Evolutionary conservation across 2,797 vertebrate genomes (phyloP).

Genomic region (Coccyzus lansbergi): DNA sequence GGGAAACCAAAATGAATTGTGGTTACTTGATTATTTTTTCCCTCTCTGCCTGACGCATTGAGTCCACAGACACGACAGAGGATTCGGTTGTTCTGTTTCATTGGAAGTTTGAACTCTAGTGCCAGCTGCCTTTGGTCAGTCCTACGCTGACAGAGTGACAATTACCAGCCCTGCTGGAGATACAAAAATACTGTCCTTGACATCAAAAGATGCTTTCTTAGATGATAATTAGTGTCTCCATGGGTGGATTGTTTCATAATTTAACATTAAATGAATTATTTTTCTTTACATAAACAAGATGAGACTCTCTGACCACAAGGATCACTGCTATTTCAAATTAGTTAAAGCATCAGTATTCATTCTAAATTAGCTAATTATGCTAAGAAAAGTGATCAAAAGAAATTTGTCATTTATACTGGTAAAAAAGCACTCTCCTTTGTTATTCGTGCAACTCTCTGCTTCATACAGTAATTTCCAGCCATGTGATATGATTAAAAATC

Average conservation of each 20-base stretch:
- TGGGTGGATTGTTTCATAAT: conserved; percentile 55
- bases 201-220: conserved; percentile 64
- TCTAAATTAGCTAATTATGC: not conserved
- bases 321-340: conserved; percentile 66
- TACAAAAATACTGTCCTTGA: conserved; percentile 26
- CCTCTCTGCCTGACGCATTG: not conserved
- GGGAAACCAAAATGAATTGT: not conserved
- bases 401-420: not conserved
- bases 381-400: not conserved
- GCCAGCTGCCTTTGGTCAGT: not conserved
- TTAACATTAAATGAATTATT: conserved; percentile 31
- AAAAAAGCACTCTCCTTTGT: not conserved
- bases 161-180: conserved; percentile 30
- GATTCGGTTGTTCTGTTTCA: not conserved
- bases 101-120: not conserved
- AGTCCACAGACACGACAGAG: not conserved
- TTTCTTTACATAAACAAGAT: conserved; percentile 45
- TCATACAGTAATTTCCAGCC: not conserved
- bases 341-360: conserved; percentile 37
- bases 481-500: not conserved
- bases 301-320: conserved; percentile 23
- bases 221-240: conserved; percentile 63
- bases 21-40: not conserved
- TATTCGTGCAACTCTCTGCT: not conserved
- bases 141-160: not conserved